Evolutionary conservation across 1,140 invertebrate species (phyloP).

Genomic region (Hyles euphorbiae): DNA sequence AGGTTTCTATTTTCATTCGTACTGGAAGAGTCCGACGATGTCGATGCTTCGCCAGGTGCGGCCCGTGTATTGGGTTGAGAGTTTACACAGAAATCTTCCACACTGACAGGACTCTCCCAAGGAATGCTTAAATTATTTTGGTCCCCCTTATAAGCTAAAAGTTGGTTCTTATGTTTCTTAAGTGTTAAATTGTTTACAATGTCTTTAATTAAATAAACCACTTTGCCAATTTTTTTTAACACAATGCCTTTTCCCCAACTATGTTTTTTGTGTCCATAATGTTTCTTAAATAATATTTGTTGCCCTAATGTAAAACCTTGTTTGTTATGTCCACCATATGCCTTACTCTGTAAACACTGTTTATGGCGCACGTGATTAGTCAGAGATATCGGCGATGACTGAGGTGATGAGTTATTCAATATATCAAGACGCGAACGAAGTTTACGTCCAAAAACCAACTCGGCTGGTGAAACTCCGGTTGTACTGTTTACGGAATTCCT

Average conservation of each 20-base stretch:
- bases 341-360: constrained; percentile 1
- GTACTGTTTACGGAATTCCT: no score
- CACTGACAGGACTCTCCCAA: background rate
- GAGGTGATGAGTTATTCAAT: background rate
- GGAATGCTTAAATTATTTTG: no score
- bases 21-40: no score
- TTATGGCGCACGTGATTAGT: background rate
- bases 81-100: background rate
- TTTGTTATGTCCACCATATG: background rate
- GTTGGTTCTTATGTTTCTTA: background rate
- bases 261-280: no score
- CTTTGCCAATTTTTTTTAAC: background rate
- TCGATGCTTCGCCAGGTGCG: background rate
- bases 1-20: no score
- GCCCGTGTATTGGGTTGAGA: background rate
- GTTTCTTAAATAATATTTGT: background rate
- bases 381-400: background rate
- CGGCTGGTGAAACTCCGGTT: no score
- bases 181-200: background rate
- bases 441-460: background rate
- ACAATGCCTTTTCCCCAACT: no score
- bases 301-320: background rate
- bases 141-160: background rate
- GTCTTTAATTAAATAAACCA: constrained; percentile 2
- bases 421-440: background rate